Base-by-base conservation (phyloP, 2,888 invertebrate species). In the Chrysotoxum bicinctum region DNA sequence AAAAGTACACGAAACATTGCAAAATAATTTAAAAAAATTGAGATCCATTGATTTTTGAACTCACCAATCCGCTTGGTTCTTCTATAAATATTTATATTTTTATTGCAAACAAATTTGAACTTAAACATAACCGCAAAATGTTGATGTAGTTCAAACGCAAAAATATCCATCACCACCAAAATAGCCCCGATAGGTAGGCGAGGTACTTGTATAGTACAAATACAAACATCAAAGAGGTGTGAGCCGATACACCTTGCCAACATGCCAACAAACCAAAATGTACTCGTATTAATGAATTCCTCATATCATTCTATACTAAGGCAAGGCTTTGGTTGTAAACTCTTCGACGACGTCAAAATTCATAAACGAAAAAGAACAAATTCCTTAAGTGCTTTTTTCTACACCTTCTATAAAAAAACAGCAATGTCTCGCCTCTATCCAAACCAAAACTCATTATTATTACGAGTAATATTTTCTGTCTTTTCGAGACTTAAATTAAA, bases 171-270 rank as follows among this genome's bases (percentile, higher is more conserved):
- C 35, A 35, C 2, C 35, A 1, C 35, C 12, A 35, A 35, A 35
- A 35, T 35, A 35, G 37, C 12, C 14, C 37, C 3, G 12, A 1
- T 14, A 37, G 5, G 37, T 4, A 37, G 12, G 37, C 5, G 14
- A 37, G 35, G 3, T 12, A 1, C 40, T 40, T n/a, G 6, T 40
- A 14, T 23, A 3, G 14, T 16, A 16, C 0, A 37, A 79, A n/a
- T n/a, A n/a, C n/a, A n/a, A n/a, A n/a, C 64, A 75, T 83, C 79
- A 83, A 83, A 83, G 83, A 32, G 16, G 52, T 50, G 77, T 12
- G 16, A 35, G 64, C 83, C 79, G 83, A 30, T 30, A 62, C 62
- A 62, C 79, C 58, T 54, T 48, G 23, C 35, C n/a, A n/a, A n/a
- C n/a, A n/a, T n/a, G n/a, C n/a, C n/a, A 32, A 75, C 16, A 43